Evolutionary conservation across 2,888 invertebrate species (phyloP).

Genomic region (Hydrotaea cyrtoneurina): DNA sequence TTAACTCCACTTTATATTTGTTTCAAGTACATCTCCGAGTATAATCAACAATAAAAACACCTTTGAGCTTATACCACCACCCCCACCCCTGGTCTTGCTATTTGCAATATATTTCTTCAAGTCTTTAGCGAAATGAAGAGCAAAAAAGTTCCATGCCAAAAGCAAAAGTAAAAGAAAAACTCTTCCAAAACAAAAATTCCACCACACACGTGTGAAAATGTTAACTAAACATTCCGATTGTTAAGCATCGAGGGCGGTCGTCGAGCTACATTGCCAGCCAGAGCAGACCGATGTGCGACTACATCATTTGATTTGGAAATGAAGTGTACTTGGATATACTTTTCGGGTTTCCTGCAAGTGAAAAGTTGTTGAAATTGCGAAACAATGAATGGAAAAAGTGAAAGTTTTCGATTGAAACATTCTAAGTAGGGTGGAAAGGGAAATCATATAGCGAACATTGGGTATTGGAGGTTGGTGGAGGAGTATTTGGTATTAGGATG

Average conservation of each 20-base stretch:
- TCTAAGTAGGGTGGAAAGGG: not conserved
- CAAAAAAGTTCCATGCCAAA: conserved; percentile 1
- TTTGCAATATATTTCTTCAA: not conserved
- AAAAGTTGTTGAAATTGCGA: not conserved
- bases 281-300: not conserved
- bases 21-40: conserved; percentile 1
- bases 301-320: conserved; percentile 43
- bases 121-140: not conserved
- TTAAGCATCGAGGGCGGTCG: not conserved
- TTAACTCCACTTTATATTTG: not conserved
- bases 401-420: not conserved
- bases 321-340: conserved; percentile 33
- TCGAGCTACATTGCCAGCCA: not conserved
- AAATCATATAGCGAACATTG: not conserved
- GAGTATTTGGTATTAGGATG: too few relatives aligned
- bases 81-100: not conserved
- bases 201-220: conserved; percentile 2
- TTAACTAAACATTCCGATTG: not conserved
- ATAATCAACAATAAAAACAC: conserved; percentile 7
- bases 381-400: not conserved
- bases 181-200: not conserved
- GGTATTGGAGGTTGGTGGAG: too few relatives aligned
- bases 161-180: not conserved
- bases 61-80: not conserved
- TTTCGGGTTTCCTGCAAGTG: not conserved